phyloP scores from a whole-genome alignment of 2,888 invertebrate genomes.

The Caradrina kadenii region DNA sequence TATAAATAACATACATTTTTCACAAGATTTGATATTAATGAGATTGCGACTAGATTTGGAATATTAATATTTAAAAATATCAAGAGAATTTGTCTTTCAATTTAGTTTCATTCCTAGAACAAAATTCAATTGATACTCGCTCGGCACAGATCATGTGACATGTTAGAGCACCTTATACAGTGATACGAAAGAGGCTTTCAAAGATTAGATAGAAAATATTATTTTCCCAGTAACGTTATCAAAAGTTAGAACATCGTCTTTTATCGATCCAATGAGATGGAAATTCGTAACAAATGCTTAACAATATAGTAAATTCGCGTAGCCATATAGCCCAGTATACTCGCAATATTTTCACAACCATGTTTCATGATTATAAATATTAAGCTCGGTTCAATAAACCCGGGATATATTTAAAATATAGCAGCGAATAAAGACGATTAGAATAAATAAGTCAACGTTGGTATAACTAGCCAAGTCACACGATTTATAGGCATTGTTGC shows the following conservation, averaged over 20 bases:
- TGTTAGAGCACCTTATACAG: neutral
- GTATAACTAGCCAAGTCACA: conserved; percentile 64
- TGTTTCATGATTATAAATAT: conserved; percentile 55
- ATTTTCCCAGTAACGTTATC: neutral
- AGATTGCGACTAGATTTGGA: no score
- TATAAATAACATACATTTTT: no score
- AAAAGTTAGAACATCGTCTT: neutral
- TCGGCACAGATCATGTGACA: no score
- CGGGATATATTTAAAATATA: conserved; percentile 50
- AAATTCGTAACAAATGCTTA: conserved; percentile 15
- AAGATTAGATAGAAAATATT: neutral
- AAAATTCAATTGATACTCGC: no score
- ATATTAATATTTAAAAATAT: no score
- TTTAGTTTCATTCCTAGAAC: no score
- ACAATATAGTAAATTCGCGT: conserved; percentile 3
- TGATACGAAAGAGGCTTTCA: neutral
- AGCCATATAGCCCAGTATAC: neutral
- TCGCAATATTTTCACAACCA: conserved; percentile 28
- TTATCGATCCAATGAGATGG: neutral
- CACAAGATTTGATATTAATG: no score
- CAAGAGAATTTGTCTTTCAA: no score
- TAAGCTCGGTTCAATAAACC: conserved; percentile 49
- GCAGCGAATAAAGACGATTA: conserved; percentile 60
- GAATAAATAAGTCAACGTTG: conserved; percentile 67
- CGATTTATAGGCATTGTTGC: conserved; percentile 65